These are phyloP conservation scores for Calidris pygmaea DNA, from an alignment of 2,113 vertebrate species.

Conservation along the genomic window DNA sequence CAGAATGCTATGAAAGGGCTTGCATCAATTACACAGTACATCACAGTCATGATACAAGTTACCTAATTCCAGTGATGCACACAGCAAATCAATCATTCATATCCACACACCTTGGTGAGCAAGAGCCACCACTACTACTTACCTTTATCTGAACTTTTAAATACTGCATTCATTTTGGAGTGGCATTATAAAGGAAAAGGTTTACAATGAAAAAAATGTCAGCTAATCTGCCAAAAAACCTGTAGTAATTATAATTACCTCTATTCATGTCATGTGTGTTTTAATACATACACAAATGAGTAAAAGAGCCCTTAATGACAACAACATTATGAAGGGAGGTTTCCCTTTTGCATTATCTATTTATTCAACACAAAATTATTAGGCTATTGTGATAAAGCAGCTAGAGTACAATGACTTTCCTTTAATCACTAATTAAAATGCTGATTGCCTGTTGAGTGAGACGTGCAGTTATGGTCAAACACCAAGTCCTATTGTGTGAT, in stretches of 20 bases:
- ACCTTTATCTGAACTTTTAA: slow-evolving; percentile 78
- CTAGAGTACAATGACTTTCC: slow-evolving; percentile 82
- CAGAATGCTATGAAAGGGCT: slow-evolving; percentile 74
- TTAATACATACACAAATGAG: slow-evolving; percentile 77
- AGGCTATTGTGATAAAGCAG: slow-evolving; percentile 85
- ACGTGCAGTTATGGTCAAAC: slow-evolving; percentile 82
- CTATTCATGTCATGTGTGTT: slow-evolving; percentile 72
- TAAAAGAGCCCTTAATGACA: slow-evolving; percentile 77
- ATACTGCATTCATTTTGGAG: slow-evolving; percentile 64
- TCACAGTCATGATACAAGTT: slow-evolving; percentile 75
- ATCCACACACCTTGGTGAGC: slow-evolving; percentile 67
- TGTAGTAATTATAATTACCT: slow-evolving; percentile 76
- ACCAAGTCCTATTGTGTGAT: slow-evolving; percentile 78
- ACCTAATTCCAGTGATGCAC: slow-evolving; percentile 73
- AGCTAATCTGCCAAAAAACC: slow-evolving; percentile 56
- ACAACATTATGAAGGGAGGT: slow-evolving; percentile 78
- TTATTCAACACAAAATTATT: slow-evolving; percentile 86
- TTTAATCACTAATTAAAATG: slow-evolving; percentile 87
- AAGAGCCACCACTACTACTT: slow-evolving; percentile 55
- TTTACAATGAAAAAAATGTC: slow-evolving; percentile 64
- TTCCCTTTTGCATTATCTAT: slow-evolving; percentile 83
- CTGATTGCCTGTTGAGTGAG: slow-evolving; percentile 86
- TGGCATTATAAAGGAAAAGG: slow-evolving; percentile 68
- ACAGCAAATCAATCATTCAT: slow-evolving; percentile 75
- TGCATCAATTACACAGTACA: slow-evolving; percentile 81